Base-by-base conservation (phyloP, 2,797 vertebrate genomes). In the Acrossocheilus fasciatus region DNA sequence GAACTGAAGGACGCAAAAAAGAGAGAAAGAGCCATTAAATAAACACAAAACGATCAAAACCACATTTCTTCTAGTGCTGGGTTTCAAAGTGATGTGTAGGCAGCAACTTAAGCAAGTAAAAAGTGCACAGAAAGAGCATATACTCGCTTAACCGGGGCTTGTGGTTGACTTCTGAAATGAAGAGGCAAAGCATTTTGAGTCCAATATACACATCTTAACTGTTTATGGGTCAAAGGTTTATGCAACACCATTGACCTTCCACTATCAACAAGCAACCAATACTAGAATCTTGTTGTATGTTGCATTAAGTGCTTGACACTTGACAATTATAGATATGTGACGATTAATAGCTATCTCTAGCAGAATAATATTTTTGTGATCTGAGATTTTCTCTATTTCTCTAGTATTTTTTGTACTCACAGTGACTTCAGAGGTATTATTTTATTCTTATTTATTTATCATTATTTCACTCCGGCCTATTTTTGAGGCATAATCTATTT, bases 41-140 rank as follows among this genome's bases (percentile, higher is more conserved):
- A 85, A 85, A 88, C 62, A 86, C 52, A 82, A 82, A 82, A 59
- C 6, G 26, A 85, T 85, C 76, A 72, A 79, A 85, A 85, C 39
- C 84, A 85, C 39, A 68, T 85, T 85, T 85, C 79, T 50, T 77
- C 11, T 26, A 41, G 73, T 17, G n/a, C 4, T 69, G 23, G 43
- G n/a, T 88, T 78, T 47, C 30, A 66, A 74, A 69, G 83, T 59
- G 64, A 85, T 57, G 41, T 62, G 76, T 79, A 59, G 36, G 50
- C n/a, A 59, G 50, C 12, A 72, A 43, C 30, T 59, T 23, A 69
- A 77, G 64, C n/a, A 85, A 69, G 47, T 78, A 78, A 54, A 59
- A 79, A 43, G 18, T 39, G 17, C 50, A 77, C 47, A 79, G 50
- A 69, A 57, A 75, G 41, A 83, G 20, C 39, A 70, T 75, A 52